Base-by-base conservation (phyloP, 1,140 invertebrate species). In the Aphelenchoides avenae region DNA sequence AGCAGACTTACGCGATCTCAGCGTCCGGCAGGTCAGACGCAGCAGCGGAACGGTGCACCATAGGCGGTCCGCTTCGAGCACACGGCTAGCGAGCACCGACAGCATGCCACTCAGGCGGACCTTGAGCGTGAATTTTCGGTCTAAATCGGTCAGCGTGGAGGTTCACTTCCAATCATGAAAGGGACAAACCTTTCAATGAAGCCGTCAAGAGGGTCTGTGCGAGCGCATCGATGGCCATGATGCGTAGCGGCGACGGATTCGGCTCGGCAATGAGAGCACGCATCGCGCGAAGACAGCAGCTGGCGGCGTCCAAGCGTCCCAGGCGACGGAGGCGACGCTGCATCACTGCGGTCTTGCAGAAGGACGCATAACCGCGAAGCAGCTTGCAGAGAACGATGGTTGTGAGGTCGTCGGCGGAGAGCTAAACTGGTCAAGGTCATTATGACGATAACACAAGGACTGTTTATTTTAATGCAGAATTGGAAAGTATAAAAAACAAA, bases 1-100 rank as follows among this genome's bases (percentile, higher is more conserved):
- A 27, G 22, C 18, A 7, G 29, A 53, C 69, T 61, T 54, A 70
- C 67, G 69, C 15, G 61, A 70, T 50, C 48, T 51, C 1, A 73
- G 29, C 24, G 15, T 27, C 26, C 34, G 47, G 27, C 49, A 56
- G 18, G 57, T 50, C 13, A 65, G 53, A 5, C 41, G 33, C 6
- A 65, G 33, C 5, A 65, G 47, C 1, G 33, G 33, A 5, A 50
- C 18, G 18, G 62, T 64, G 59, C 33, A 44, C 4, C 18, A 44
- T 20, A 58, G 11, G 15, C 46, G 22, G 26, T 69, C 63, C 24
- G 40, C 57, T 33, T 61, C 53, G 29, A 66, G 22, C 26, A 70
- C 40, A 5, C 52, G 39, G 18, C 48, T 43, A 29, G 40, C 33
- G 44, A 70, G 46, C 7, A 47, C 30, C 27, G 63, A 31, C 11